Base-by-base conservation (phyloP, 2,888 invertebrate genomes). In the Ligdia adustata region DNA sequence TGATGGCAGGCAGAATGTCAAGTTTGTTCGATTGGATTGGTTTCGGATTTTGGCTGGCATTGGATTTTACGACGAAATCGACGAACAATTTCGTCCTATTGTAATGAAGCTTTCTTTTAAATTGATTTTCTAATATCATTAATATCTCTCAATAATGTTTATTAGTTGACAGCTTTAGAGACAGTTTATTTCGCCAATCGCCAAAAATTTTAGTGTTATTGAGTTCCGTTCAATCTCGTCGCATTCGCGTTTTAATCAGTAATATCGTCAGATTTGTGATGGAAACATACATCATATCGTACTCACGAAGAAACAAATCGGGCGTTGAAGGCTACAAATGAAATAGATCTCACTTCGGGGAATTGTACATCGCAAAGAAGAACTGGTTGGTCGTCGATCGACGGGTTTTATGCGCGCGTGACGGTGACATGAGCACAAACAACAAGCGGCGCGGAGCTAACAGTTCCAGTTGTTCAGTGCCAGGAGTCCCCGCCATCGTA, bases 341-440 rank as follows among this genome's bases (percentile, higher is more conserved):
- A 88, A 68, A 57, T 67, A 66, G 51, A 53, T 37, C 44, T 41
- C 42, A 58, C 50, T 52, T 60, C 52, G 60, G 62, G 22, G 58
- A 62, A 59, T 57, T 60, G 63, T 53, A 59, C 56, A 59, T 62
- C 62, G 60, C 41, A 28, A 39, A 63, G 64, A 65, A 66, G 59
- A 68, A 64, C 62, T 59, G 62, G 75, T 77, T 69, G 77, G 69
- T 79, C 82, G 70, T 68, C 66, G 76, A 78, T 67, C 75, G 81
- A 80, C 75, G 67, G 70, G 70, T 72, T 77, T 75, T 79, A 83
- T 82, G 75, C 72, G 78, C 73, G 77, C 78, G 86, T 87, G 83
- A 81, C 85, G 83, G 87, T 89, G 89, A 79, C 86, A 90, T 91
- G 90, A 91, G 88, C 91, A 89, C 90, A 82, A 90, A 83, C 80